phyloP scores from a whole-genome alignment of 2,113 vertebrate genomes.

The mouse (Mus musculus) region DNA sequence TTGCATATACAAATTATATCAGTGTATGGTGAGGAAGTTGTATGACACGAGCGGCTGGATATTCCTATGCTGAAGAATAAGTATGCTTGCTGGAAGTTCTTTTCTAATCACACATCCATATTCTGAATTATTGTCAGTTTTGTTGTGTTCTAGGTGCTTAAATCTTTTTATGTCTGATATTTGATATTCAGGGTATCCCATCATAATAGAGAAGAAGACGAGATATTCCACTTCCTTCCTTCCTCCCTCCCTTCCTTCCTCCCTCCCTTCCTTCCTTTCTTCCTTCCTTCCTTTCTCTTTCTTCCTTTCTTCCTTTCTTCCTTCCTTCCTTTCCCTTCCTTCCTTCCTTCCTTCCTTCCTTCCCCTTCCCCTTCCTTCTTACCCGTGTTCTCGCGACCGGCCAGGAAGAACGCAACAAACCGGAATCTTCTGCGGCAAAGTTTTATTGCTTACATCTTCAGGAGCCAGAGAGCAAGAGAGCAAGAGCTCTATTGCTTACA shows the following conservation, averaged over 20 bases:
- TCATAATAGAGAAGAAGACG: background rate
- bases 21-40: background rate
- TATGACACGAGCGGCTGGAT: background rate
- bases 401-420: too few relatives aligned
- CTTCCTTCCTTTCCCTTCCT: too few relatives aligned
- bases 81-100: background rate
- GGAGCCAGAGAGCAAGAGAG: too few relatives aligned
- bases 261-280: background rate
- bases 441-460: too few relatives aligned
- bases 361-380: background rate
- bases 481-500: too few relatives aligned
- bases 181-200: background rate
- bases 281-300: background rate
- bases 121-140: background rate
- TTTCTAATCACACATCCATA: background rate
- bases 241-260: background rate
- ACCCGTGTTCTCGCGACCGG: too few relatives aligned
- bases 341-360: too few relatives aligned
- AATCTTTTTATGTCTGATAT: conserved; percentile 33
- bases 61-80: background rate
- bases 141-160: background rate
- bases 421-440: too few relatives aligned
- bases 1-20: background rate
- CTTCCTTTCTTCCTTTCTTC: background rate
- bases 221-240: background rate